A percentile compares a stretch with the other conserved stretches of the same genome.
Evolutionary conservation across 2,797 vertebrate species (phyloP).

Genomic region (Cynodonichthys magdalenae): DNA sequence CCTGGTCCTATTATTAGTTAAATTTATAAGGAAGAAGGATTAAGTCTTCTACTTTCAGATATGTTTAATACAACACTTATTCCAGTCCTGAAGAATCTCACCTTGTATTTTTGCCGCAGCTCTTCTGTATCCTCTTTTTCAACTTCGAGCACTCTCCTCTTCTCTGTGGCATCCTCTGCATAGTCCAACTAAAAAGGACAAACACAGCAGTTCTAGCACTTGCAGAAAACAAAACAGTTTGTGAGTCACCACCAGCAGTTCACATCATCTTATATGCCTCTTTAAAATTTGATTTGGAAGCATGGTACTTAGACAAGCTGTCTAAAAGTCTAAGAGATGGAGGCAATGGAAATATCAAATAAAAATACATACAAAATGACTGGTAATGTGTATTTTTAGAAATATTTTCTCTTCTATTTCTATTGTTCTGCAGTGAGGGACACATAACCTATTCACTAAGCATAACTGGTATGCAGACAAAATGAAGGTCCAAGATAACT

Average conservation of each 20-base stretch:
- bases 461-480: neutral
- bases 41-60: neutral
- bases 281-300: neutral
- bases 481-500: slow-evolving; percentile 11
- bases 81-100: slow-evolving; percentile 47
- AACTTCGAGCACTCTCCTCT: slow-evolving; percentile 94
- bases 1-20: slow-evolving; percentile 85
- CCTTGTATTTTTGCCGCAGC: slow-evolving; percentile 98
- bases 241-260: neutral
- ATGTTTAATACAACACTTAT: neutral
- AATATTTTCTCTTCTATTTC: neutral
- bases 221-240: slow-evolving; percentile 6
- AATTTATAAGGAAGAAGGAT: neutral
- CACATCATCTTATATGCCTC: neutral
- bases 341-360: too few species aligned
- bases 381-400: neutral
- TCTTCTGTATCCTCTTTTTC: slow-evolving; percentile 99
- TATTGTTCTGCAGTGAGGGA: neutral
- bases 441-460: neutral
- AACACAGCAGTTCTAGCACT: slow-evolving; percentile 17
- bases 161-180: slow-evolving; percentile 97
- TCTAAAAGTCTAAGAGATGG: too few species aligned
- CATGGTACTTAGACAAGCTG: too few species aligned
- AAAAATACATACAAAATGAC: too few species aligned
- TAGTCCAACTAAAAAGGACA: slow-evolving; percentile 88